Base-by-base conservation (phyloP, 1,140 invertebrate species). In the Lethocerus indicus region DNA sequence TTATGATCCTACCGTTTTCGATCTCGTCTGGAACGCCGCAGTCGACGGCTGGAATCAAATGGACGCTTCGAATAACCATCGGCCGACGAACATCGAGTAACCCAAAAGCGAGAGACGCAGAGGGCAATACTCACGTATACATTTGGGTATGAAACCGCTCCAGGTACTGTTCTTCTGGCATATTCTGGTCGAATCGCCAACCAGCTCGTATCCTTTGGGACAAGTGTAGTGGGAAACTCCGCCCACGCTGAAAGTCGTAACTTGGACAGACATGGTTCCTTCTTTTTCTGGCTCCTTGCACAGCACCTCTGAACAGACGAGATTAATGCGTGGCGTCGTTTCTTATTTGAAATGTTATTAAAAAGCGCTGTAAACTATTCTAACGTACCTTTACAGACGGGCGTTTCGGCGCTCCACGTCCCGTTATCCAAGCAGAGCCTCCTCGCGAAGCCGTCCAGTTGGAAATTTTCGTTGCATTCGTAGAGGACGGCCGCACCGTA, bases 401-500 rank as follows among this genome's bases (percentile, higher is more conserved):
- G 87, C 6, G 76, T 65, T 40, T 78, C 76, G 6, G 80, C 81
- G 52, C 81, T 86, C 85, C 87, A 90, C 0, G 83, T 84, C 14
- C 81, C 85, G 63, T 94, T 87, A 61, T 90, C 87, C 13, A 87
- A 73, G 61, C 91, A 94, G 28, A 83, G 61, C 57, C 87, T 68
- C 49, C 83, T 69, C 1, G 79, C 81, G 29, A 86, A 83, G 2
- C 87, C 86, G 51, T 83, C 83, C 3, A 92, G 63, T 60, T 83
- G 76, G 65, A 77, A 93, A 57, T 90, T 83, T 1, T 73, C 63
- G 25, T 87, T 72, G 60, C 90, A 94, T 52, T 83, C 79, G 59
- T 93, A 93, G 2, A 88, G 68, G 0, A 77, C 84, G 1, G 81
- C 76, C 2, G 83, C 82, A 1, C 87, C 85, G 56, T 90, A 89